These are phyloP conservation scores for Sphaerophoria taeniata DNA, from an alignment of 2,888 invertebrate genomes.

Conservation along the genomic window DNA sequence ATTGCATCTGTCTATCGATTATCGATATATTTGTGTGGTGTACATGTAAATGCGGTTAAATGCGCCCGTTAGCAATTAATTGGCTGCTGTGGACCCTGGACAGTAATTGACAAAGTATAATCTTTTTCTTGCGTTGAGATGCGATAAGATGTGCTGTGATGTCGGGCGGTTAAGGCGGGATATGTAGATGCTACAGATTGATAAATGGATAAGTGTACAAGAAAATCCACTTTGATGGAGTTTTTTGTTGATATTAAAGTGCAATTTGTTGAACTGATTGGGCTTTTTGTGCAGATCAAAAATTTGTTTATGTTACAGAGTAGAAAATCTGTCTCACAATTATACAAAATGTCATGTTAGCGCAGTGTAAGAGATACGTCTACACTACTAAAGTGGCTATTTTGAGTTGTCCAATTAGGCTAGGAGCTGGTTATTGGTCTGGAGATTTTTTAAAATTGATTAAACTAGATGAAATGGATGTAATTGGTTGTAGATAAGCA, in stretches of 20 bases:
- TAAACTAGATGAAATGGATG: not conserved
- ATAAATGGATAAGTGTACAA: constrained; percentile 55
- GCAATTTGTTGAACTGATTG: constrained; percentile 65
- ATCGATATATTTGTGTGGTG: not conserved
- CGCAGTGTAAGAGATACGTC: not conserved
- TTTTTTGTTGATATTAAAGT: constrained; percentile 23
- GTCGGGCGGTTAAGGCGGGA: not conserved
- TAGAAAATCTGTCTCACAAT: not conserved
- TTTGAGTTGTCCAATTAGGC: not conserved
- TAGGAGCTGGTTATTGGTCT: not conserved
- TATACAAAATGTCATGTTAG: constrained; percentile 20
- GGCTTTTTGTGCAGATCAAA: constrained; percentile 18
- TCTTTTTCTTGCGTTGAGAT: constrained; percentile 22
- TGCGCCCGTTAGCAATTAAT: constrained; percentile 69
- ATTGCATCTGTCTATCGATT: constrained; percentile 52
- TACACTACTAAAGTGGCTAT: not conserved
- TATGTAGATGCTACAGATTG: constrained; percentile 47
- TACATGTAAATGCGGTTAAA: constrained; percentile 20
- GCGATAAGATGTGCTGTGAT: constrained; percentile 58
- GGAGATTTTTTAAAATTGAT: not conserved
- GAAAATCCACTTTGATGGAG: constrained; percentile 52
- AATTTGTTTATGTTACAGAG: not conserved
- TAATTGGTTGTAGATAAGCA: not conserved
- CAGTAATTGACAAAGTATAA: constrained; percentile 66
- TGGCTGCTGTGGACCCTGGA: constrained; percentile 44